These are phyloP conservation scores for Drosophila nannoptera DNA, from an alignment of 1,140 invertebrate species.

Conservation along the genomic window DNA sequence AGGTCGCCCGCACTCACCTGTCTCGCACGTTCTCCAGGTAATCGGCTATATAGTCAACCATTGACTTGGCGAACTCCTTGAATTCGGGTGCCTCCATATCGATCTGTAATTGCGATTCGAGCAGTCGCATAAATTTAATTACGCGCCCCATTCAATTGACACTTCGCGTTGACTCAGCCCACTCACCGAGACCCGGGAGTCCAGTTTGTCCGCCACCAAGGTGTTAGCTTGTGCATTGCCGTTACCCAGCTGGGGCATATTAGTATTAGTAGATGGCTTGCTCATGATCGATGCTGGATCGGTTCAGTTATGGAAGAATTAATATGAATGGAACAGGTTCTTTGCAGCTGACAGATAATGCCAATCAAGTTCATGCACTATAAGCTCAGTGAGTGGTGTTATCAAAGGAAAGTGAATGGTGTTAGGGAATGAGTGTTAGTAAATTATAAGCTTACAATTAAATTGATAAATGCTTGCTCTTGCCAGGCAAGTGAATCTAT, in stretches of 20 bases:
- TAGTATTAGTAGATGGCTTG: constrained; percentile 46
- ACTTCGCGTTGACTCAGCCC: background rate
- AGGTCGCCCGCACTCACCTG: constrained; percentile 80
- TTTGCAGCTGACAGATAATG: too few relatives aligned
- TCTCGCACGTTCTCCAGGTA: constrained; percentile 91
- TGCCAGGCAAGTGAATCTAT: too few relatives aligned
- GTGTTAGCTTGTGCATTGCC: constrained; percentile 45
- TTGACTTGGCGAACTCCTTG: constrained; percentile 87
- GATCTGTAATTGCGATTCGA: constrained; percentile 56
- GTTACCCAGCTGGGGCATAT: constrained; percentile 39
- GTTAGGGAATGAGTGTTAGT: too few relatives aligned
- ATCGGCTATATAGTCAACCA: constrained; percentile 89
- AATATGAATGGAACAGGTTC: background rate
- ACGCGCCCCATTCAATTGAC: constrained; percentile 15
- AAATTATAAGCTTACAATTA: too few relatives aligned
- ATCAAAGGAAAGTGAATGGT: too few relatives aligned
- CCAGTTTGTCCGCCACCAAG: constrained; percentile 63
- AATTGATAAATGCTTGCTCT: too few relatives aligned
- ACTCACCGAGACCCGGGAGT: constrained; percentile 73
- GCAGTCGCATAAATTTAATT: constrained; percentile 11
- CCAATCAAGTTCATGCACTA: too few relatives aligned
- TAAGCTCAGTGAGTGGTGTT: too few relatives aligned
- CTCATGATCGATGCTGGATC: constrained; percentile 39
- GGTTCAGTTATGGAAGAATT: background rate
- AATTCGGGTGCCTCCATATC: constrained; percentile 89